Conservation (phyloP, 2,797 vertebrate genomes). For the Graptemys geographica region DNA sequence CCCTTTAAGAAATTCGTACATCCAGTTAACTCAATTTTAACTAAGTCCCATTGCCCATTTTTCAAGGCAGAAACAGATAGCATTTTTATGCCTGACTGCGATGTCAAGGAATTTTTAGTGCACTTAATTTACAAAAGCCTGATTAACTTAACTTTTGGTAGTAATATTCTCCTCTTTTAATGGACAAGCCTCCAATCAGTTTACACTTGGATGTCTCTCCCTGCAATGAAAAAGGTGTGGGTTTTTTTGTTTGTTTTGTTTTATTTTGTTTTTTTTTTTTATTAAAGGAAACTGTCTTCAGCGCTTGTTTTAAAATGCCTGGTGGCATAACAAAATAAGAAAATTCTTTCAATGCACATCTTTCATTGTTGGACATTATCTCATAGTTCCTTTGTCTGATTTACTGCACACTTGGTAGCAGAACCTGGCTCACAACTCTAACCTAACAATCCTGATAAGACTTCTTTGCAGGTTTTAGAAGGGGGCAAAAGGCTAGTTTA, state of each 20-base stretch:
- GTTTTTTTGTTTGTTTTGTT: neutral
- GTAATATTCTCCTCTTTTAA: slow-evolving; percentile 48
- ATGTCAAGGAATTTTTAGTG: neutral
- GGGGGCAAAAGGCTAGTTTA: neutral
- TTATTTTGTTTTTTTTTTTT: neutral
- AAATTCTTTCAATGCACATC: neutral
- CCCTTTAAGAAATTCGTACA: slow-evolving; percentile 39
- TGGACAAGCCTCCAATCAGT: slow-evolving; percentile 33
- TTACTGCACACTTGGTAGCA: neutral
- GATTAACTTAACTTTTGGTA: slow-evolving; percentile 63
- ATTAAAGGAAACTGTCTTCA: slow-evolving; percentile 18
- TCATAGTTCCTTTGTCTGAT: neutral
- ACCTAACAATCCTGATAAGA: neutral
- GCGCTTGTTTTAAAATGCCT: neutral
- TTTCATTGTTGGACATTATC: neutral
- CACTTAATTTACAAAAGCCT: slow-evolving; percentile 63
- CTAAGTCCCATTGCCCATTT: slow-evolving; percentile 2
- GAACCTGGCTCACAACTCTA: neutral
- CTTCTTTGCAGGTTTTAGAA: slow-evolving; percentile 8
- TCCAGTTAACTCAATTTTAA: slow-evolving; percentile 62
- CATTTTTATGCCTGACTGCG: slow-evolving; percentile 43
- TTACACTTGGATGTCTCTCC: slow-evolving; percentile 46
- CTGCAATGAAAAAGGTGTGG: slow-evolving; percentile 15
- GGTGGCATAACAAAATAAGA: neutral
- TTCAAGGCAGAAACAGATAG: slow-evolving; percentile 40